Percentiles rank a stretch among this genome's conserved stretches.
Conservation (phyloP, 1,140 invertebrate genomes). For the Eulimnadia texana region DNA sequence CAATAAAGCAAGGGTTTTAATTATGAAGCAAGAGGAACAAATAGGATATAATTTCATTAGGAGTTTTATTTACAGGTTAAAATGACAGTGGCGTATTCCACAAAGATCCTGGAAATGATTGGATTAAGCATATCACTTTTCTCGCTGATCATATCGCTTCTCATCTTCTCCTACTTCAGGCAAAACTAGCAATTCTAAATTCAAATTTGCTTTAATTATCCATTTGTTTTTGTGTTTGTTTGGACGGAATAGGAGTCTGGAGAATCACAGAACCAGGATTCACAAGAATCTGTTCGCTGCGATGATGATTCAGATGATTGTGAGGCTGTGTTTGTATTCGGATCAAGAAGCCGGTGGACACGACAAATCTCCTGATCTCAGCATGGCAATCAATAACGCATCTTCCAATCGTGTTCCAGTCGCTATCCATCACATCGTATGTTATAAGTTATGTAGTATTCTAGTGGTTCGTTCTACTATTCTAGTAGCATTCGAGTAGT, state of each 20-base stretch:
- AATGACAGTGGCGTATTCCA: constrained; percentile 55
- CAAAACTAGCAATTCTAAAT: constrained; percentile 30
- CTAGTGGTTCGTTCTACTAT: too few species aligned
- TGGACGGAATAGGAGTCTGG: constrained; percentile 28
- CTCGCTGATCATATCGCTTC: constrained; percentile 53
- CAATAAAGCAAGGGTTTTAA: too few species aligned
- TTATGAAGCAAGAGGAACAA: not conserved
- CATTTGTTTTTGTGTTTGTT: not conserved
- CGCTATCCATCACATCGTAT: constrained; percentile 63
- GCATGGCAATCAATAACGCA: constrained; percentile 12
- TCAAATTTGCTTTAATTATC: constrained; percentile 18
- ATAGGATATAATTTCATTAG: not conserved
- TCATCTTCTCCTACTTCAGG: constrained; percentile 69
- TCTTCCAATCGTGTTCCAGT: constrained; percentile 17
- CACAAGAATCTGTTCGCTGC: constrained; percentile 39
- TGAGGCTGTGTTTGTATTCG: constrained; percentile 36
- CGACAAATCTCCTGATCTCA: constrained; percentile 14
- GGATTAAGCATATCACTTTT: constrained; percentile 62
- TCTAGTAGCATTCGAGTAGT: too few species aligned
- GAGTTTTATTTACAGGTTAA: constrained; percentile 32
- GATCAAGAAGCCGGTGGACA: constrained; percentile 39
- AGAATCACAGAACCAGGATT: constrained; percentile 37
- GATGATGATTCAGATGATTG: constrained; percentile 35
- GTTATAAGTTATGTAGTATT: too few species aligned
- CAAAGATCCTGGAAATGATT: constrained; percentile 61